Evolutionary conservation across 1,140 invertebrate genomes (phyloP).

Genomic region (Carposina sasakii): DNA sequence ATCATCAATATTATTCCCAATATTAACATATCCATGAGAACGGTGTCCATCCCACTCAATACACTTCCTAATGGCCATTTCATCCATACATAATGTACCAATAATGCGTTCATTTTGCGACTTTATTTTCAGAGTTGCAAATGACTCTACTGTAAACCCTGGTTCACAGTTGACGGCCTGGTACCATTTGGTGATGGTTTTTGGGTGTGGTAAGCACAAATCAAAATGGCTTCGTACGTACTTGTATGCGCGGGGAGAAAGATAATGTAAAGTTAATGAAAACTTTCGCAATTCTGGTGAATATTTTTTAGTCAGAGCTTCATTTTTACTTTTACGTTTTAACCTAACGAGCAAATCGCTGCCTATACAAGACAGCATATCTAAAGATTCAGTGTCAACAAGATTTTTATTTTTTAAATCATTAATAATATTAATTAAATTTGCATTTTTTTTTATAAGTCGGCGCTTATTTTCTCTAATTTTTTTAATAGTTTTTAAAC

Average conservation of each 20-base stretch:
- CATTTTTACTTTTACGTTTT: background rate
- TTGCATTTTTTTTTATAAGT: background rate
- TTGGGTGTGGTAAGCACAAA: slow-evolving; percentile 28
- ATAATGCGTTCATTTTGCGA: background rate
- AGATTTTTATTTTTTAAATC: background rate
- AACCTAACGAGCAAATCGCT: background rate
- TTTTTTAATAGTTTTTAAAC: too few relatives aligned
- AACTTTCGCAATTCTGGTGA: slow-evolving; percentile 27
- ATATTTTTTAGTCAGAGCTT: too few relatives aligned
- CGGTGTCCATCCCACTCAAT: slow-evolving; percentile 27
- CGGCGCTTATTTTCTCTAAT: too few relatives aligned
- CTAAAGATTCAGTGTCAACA: background rate
- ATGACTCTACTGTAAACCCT: slow-evolving; percentile 30
- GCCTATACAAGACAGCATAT: too few relatives aligned
- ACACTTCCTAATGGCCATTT: slow-evolving; percentile 36
- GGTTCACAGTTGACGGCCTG: slow-evolving; percentile 23
- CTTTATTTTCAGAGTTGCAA: slow-evolving; percentile 12
- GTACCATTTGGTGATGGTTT: slow-evolving; percentile 37
- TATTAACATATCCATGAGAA: slow-evolving; percentile 22
- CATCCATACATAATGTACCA: slow-evolving; percentile 30
- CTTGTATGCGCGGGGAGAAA: slow-evolving; percentile 33
- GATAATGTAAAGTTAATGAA: slow-evolving; percentile 38
- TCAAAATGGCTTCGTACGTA: slow-evolving; percentile 27
- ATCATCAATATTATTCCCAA: slow-evolving; percentile 18
- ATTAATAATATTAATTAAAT: background rate